Conservation (phyloP, 1,140 invertebrate species). For the Listronotus oregonensis region DNA sequence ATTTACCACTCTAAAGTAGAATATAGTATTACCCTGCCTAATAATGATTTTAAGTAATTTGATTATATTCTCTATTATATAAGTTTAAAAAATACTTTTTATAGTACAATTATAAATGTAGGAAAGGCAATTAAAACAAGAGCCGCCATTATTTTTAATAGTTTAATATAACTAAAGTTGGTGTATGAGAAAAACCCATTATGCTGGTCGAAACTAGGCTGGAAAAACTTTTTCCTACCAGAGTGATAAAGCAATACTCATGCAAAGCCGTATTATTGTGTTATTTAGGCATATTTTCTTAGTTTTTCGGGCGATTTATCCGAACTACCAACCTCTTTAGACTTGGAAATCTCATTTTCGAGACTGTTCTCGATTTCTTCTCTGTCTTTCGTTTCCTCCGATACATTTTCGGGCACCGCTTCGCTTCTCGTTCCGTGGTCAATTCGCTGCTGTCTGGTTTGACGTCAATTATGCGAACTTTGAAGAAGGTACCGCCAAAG, state of each 20-base stretch:
- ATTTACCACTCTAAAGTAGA: too few relatives aligned
- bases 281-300: not conserved
- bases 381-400: slow-evolving; percentile 19
- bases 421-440: slow-evolving; percentile 44
- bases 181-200: too few relatives aligned
- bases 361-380: slow-evolving; percentile 46
- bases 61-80: too few relatives aligned
- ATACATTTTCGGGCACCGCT: slow-evolving; percentile 20
- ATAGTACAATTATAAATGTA: too few relatives aligned
- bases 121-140: too few relatives aligned
- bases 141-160: too few relatives aligned
- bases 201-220: too few relatives aligned
- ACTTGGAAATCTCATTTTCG: slow-evolving; percentile 49
- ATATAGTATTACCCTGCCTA: too few relatives aligned
- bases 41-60: too few relatives aligned
- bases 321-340: slow-evolving; percentile 51
- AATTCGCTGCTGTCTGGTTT: slow-evolving; percentile 56
- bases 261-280: slow-evolving; percentile 12
- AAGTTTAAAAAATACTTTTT: too few relatives aligned
- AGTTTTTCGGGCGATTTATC: slow-evolving; percentile 23
- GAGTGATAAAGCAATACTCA: not conserved
- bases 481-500: slow-evolving; percentile 55
- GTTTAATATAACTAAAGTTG: too few relatives aligned
- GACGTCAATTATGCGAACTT: slow-evolving; percentile 61
- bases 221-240: not conserved